These are phyloP conservation scores for Actinernus sp. DNA, from an alignment of 92 coral and sea anemone species.

Conservation along the genomic window DNA sequence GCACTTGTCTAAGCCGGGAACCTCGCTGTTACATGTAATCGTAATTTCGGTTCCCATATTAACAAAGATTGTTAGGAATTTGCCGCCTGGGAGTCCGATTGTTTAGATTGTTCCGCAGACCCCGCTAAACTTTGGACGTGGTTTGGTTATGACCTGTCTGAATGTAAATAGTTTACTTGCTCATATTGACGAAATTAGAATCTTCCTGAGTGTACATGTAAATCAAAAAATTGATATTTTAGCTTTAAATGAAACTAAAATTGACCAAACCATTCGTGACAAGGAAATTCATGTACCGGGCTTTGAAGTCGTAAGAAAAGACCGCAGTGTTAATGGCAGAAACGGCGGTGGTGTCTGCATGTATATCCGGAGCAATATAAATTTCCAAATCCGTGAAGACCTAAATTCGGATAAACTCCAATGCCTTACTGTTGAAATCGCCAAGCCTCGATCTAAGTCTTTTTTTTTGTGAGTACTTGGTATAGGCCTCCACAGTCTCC, in stretches of 20 bases:
- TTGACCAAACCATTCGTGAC: conserved; percentile 16
- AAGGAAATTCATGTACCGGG: conserved; percentile 30
- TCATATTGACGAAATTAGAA: conserved; percentile 44
- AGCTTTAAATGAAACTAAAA: conserved; percentile 55
- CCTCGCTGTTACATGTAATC: no score
- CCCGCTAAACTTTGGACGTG: conserved; percentile 25
- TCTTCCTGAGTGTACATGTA: conserved; percentile 18
- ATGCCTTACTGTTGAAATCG: conserved; percentile 22
- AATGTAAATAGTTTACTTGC: conserved; percentile 34
- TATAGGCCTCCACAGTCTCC: conserved; percentile 63
- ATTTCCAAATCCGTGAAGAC: conserved; percentile 28
- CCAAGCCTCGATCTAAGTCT: conserved; percentile 35
- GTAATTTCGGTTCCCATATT: no score
- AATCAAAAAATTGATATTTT: conserved; percentile 52
- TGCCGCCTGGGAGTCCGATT: no score
- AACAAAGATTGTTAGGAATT: no score
- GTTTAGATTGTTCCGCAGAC: no score
- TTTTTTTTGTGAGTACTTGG: conserved; percentile 42
- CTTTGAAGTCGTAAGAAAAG: conserved; percentile 41
- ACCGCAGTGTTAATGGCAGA: conserved; percentile 18
- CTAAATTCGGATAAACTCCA: conserved; percentile 7
- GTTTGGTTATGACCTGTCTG: conserved; percentile 25
- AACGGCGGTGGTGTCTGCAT: conserved; percentile 49
- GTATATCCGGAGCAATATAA: conserved; percentile 13
- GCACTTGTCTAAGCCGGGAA: no score